Conservation (phyloP, 2,888 invertebrate genomes). For the Coremacera marginata region DNA sequence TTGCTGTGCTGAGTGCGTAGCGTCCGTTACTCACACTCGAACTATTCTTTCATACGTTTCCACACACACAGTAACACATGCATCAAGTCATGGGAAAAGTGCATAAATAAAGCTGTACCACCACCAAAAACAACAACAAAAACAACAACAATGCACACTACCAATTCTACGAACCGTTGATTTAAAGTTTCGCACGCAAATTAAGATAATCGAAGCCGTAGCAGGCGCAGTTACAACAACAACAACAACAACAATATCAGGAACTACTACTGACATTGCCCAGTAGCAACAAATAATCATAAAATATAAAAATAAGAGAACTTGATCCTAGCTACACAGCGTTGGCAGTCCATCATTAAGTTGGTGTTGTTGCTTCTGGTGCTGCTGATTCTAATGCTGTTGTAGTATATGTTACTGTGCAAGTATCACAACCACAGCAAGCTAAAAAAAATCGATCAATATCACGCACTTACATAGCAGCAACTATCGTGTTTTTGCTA, state of each 20-base stretch:
- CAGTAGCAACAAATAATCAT: slow-evolving; percentile 60
- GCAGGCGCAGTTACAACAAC: slow-evolving; percentile 51
- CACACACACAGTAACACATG: neutral
- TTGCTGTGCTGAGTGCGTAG: slow-evolving; percentile 14
- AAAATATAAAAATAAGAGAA: slow-evolving; percentile 57
- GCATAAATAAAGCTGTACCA: slow-evolving; percentile 37
- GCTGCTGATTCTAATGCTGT: neutral
- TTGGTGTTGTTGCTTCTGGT: slow-evolving; percentile 41
- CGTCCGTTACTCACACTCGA: neutral
- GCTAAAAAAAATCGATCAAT: slow-evolving; percentile 45
- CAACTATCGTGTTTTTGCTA: neutral
- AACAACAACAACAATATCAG: slow-evolving; percentile 49
- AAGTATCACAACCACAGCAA: neutral
- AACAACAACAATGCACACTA: slow-evolving; percentile 38
- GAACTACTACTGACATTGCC: slow-evolving; percentile 50
- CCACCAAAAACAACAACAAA: slow-evolving; percentile 16
- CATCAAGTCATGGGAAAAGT: slow-evolving; percentile 35
- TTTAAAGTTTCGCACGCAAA: slow-evolving; percentile 66
- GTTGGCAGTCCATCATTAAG: slow-evolving; percentile 63
- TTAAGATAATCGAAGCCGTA: slow-evolving; percentile 66
- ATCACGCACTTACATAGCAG: slow-evolving; percentile 47
- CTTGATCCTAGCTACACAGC: slow-evolving; percentile 46
- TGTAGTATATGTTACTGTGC: neutral
- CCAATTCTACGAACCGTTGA: slow-evolving; percentile 31
- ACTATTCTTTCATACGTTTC: neutral